These are phyloP conservation scores for Pipa parva DNA, from an alignment of 2,113 vertebrate genomes.

Conservation along the genomic window DNA sequence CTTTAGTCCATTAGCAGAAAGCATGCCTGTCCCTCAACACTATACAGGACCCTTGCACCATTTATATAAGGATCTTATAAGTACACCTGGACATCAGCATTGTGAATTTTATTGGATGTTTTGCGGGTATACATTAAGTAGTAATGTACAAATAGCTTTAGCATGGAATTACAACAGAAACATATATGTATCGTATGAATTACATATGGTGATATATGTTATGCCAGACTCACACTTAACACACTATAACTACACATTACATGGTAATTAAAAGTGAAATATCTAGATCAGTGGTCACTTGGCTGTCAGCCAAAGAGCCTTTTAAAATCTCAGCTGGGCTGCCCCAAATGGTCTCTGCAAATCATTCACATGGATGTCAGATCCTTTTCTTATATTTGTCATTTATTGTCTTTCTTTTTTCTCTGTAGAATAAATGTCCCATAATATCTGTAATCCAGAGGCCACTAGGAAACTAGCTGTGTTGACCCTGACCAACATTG, in stretches of 20 bases:
- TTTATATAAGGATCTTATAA: no score
- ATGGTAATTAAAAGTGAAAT: neutral
- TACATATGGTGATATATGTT: neutral
- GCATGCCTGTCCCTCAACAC: neutral
- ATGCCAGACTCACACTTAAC: no score
- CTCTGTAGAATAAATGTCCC: neutral
- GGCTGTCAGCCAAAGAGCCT: neutral
- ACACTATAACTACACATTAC: neutral
- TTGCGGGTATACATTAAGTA: no score
- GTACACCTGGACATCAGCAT: no score
- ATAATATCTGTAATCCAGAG: neutral
- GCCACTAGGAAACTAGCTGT: neutral
- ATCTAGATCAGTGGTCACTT: neutral
- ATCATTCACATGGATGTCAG: neutral
- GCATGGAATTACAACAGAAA: no score
- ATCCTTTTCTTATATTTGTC: neutral
- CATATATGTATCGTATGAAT: no score
- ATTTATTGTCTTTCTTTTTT: neutral
- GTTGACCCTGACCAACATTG: neutral
- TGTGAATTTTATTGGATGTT: no score
- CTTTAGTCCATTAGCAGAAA: neutral
- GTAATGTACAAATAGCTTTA: no score
- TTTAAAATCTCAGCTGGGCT: neutral
- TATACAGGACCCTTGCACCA: neutral
- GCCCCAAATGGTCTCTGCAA: neutral